Evolutionary conservation across 2,113 vertebrate species (phyloP), one percentile per base, ranked within the genome.

Genomic region (Felis chaus): DNA sequence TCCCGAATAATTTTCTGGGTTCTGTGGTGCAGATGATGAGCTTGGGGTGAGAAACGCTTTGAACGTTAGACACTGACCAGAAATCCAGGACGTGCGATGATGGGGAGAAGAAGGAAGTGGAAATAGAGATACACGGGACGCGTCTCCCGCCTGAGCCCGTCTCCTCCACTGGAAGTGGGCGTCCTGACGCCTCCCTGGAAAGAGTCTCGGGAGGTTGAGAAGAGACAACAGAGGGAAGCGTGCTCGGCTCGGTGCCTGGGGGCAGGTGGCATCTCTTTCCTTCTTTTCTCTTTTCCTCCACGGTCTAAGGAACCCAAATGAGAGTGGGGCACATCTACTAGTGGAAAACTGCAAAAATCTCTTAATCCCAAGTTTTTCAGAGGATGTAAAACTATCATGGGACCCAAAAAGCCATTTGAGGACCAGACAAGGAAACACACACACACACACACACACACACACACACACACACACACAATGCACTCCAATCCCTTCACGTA

Each of bases 101-200:
- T 23, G 41, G 31, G 15, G n/a, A 89, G 41, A 94, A 15, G 68
- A 66, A 74, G 2, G 48, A 69, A 41, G 33, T 0, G 0, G n/a
- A 31, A 33, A 48, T 1, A 79, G 33, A 82, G n/a, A 18, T 19
- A 0, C 0, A 16, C 14, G 10, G 1, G 33, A 39, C 7, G 0
- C 8, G 39, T 11, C 23, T 3, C 3, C 3, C 25, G 10, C 13
- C 29, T 16, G 4, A 68, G 14, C 7, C 61, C 0, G 53, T 19
- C 50, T 76, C 66, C 39, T 14, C 4, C 11, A 7, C 57, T 11
- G 1, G 6, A 31, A 3, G 7, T 36, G 82, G 39, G 57, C 25
- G 9, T 5, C 2, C 2, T 31, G 39, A 39, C 7, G 0, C 14
- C 10, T 41, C n/a, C 11, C 57, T 15, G 5, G 63, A 7, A 55